A percentile compares a stretch with the other conserved stretches of the same genome.
Conservation (phyloP, 2,797 vertebrate species). For the Catharus ustulatus region DNA sequence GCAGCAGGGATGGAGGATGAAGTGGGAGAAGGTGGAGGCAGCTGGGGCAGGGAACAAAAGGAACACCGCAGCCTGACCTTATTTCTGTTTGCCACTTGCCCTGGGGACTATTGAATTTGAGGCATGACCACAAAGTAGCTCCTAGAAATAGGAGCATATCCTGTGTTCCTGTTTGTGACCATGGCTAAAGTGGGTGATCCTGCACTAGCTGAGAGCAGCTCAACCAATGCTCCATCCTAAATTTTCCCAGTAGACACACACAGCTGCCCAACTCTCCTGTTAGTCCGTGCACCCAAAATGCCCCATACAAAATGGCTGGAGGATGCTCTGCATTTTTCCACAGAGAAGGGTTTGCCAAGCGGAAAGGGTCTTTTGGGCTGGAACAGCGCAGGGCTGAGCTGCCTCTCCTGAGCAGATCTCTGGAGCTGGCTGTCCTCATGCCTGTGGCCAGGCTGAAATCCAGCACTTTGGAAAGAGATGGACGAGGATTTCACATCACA, state of each 20-base stretch:
- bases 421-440: not conserved
- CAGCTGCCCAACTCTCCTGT: not conserved
- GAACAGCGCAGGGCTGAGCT: rapidly evolving
- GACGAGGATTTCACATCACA: not conserved
- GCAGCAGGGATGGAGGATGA: not conserved
- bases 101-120: not conserved
- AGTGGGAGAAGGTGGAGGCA: not conserved
- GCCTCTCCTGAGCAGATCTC: not conserved
- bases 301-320: not conserved
- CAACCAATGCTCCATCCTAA: rapidly evolving
- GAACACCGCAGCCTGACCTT: not conserved
- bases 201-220: not conserved
- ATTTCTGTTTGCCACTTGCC: not conserved
- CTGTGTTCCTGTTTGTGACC: not conserved
- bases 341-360: not conserved
- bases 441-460: not conserved
- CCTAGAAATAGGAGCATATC: not conserved
- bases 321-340: not conserved
- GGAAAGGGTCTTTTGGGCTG: not conserved
- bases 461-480: not conserved
- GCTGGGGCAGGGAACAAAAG: not conserved
- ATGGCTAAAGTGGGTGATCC: not conserved
- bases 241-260: not conserved
- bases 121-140: not conserved
- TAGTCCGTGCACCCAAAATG: rapidly evolving